These are phyloP conservation scores for Drosophila burlai DNA, from an alignment of 1,140 invertebrate genomes.

Conservation along the genomic window DNA sequence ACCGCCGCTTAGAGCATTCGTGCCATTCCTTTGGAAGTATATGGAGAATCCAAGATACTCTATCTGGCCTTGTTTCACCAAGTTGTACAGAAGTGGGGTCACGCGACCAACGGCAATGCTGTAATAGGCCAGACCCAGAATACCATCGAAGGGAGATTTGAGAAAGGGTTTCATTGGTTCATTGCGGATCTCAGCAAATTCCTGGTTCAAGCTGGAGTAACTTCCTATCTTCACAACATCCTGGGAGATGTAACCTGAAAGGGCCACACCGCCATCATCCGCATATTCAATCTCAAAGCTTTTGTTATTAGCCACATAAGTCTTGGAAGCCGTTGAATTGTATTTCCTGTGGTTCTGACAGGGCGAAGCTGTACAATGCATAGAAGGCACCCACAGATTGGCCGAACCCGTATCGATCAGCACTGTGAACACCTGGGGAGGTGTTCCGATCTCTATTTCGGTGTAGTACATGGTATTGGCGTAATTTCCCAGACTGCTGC, in stretches of 20 bases:
- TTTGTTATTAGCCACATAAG: conserved; percentile 95
- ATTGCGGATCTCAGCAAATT: conserved; percentile 97
- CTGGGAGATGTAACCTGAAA: conserved; percentile 93
- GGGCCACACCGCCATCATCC: conserved; percentile 91
- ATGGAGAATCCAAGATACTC: conserved; percentile 95
- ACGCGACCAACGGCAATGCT: conserved; percentile 95
- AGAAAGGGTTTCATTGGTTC: conserved; percentile 94
- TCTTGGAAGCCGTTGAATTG: conserved; percentile 92
- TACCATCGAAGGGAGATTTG: conserved; percentile 98
- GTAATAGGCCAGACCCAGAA: conserved; percentile 95
- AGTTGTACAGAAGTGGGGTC: conserved; percentile 96
- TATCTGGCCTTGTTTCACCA: conserved; percentile 94
- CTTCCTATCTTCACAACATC: conserved; percentile 91
- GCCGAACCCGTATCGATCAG: conserved; percentile 99
- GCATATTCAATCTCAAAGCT: conserved; percentile 97
- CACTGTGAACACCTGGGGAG: conserved; percentile 95
- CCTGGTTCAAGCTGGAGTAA: conserved; percentile 90
- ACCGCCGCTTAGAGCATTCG: conserved; percentile 89
- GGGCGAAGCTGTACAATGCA: conserved; percentile 92
- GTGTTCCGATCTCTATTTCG: conserved; percentile 94
- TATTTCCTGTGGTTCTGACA: conserved; percentile 96
- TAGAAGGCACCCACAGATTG: conserved; percentile 99
- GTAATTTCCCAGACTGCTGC: conserved; percentile 24
- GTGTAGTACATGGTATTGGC: conserved; percentile 98
- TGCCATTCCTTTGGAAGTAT: conserved; percentile 91